These are phyloP conservation scores for Epistrophe grossulariae DNA, from an alignment of 2,888 invertebrate genomes.

Conservation along the genomic window DNA sequence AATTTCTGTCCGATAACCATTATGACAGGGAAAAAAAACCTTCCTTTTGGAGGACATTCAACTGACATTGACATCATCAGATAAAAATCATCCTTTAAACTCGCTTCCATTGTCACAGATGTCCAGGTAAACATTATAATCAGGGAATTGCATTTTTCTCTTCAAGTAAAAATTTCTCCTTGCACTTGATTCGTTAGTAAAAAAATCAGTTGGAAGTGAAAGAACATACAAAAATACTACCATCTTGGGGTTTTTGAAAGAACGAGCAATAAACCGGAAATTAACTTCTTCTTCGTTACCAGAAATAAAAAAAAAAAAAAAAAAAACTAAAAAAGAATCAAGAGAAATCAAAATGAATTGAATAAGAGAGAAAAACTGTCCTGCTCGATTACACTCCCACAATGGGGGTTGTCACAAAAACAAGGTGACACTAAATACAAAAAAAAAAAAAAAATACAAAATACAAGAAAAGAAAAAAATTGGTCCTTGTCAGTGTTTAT, in stretches of 20 bases:
- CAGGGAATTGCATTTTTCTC: constrained; percentile 68
- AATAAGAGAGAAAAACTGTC: constrained; percentile 60
- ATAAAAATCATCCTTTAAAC: constrained; percentile 71
- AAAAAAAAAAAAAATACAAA: background rate
- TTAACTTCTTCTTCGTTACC: constrained; percentile 68
- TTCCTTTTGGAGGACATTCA: constrained; percentile 33
- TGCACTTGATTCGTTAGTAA: constrained; percentile 49
- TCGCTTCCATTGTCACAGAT: constrained; percentile 48
- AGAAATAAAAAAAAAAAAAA: constrained; percentile 42
- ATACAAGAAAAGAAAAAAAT: constrained; percentile 25
- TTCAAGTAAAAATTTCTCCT: constrained; percentile 33
- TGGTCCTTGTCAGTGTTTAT: constrained; percentile 66
- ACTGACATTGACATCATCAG: constrained; percentile 58
- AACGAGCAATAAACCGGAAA: constrained; percentile 63
- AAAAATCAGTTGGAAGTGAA: constrained; percentile 10
- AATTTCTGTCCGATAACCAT: constrained; percentile 36
- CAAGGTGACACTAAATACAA: constrained; percentile 27
- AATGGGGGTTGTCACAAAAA: constrained; percentile 53
- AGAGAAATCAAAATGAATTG: constrained; percentile 59
- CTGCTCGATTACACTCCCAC: constrained; percentile 73
- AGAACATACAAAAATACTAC: constrained; percentile 1
- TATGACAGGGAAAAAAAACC: constrained; percentile 35
- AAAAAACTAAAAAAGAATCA: constrained; percentile 53
- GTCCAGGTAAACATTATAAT: constrained; percentile 52
- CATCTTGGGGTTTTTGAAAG: constrained; percentile 35